phyloP scores from a whole-genome alignment of 1,140 invertebrate species.

The Orchestia grillus region DNA sequence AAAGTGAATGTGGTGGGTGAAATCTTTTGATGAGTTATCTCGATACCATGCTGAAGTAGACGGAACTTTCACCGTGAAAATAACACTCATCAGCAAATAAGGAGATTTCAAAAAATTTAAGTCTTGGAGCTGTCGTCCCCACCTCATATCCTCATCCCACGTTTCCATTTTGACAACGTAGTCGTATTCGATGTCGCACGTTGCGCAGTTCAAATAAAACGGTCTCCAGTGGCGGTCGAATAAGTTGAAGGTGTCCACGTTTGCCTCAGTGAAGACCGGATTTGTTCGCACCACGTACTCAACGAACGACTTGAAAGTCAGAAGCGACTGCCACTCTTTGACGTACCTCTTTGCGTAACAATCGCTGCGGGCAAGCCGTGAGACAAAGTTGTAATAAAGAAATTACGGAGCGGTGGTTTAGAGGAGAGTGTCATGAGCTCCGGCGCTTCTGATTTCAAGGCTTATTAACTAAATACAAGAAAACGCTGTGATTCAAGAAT shows the following conservation, averaged over 20 bases:
- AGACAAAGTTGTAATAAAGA: too few relatives aligned
- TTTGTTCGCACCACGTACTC: not conserved
- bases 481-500: too few relatives aligned
- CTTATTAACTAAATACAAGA: too few relatives aligned
- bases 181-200: not conserved
- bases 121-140: not conserved
- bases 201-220: not conserved
- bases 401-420: too few relatives aligned
- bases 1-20: not conserved
- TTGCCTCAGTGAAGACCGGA: not conserved
- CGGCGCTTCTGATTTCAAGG: too few relatives aligned
- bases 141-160: not conserved
- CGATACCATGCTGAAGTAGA: not conserved
- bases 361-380: not conserved
- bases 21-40: not conserved
- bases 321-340: not conserved
- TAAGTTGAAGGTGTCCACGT: not conserved
- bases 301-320: not conserved
- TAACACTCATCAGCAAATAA: not conserved
- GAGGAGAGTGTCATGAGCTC: too few relatives aligned
- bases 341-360: not conserved
- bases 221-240: slow-evolving; percentile 14
- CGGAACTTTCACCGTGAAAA: not conserved
- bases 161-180: slow-evolving; percentile 12
- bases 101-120: too few relatives aligned